These are phyloP conservation scores for Atrichornis clamosus DNA, from an alignment of 2,113 vertebrate genomes.

Conservation along the genomic window DNA sequence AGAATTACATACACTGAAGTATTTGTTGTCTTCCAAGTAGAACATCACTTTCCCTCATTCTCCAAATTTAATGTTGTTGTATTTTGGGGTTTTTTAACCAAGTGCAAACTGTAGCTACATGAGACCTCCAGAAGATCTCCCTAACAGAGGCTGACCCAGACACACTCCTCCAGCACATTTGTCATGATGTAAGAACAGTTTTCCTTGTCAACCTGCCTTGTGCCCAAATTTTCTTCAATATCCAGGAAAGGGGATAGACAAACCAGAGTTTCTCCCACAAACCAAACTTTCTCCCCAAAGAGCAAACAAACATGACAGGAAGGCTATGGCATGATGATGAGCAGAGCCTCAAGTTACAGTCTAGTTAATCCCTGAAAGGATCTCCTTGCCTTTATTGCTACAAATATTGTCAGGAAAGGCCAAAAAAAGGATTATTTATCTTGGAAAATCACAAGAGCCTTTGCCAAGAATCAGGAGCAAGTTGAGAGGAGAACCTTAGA, in stretches of 20 bases:
- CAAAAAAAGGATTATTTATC: background rate
- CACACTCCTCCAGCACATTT: background rate
- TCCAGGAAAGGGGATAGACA: background rate
- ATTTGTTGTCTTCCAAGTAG: background rate
- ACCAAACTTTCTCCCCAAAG: background rate
- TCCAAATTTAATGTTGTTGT: background rate
- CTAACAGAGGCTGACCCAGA: background rate
- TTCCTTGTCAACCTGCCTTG: background rate
- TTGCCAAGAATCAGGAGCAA: background rate
- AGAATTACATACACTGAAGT: background rate
- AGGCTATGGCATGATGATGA: fast-evolving
- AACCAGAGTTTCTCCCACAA: background rate
- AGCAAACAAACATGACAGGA: background rate
- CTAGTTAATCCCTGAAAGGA: background rate
- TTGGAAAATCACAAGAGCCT: background rate
- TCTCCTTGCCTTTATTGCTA: background rate
- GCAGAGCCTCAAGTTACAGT: background rate
- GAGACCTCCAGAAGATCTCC: background rate
- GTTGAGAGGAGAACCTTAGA: background rate
- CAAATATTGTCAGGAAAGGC: background rate
- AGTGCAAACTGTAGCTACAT: background rate
- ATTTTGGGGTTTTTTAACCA: fast-evolving
- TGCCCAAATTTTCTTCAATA: background rate
- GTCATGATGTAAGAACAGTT: background rate
- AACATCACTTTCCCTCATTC: background rate